Conservation (phyloP, 2,113 vertebrate species). For the Vidua chalybeata region DNA sequence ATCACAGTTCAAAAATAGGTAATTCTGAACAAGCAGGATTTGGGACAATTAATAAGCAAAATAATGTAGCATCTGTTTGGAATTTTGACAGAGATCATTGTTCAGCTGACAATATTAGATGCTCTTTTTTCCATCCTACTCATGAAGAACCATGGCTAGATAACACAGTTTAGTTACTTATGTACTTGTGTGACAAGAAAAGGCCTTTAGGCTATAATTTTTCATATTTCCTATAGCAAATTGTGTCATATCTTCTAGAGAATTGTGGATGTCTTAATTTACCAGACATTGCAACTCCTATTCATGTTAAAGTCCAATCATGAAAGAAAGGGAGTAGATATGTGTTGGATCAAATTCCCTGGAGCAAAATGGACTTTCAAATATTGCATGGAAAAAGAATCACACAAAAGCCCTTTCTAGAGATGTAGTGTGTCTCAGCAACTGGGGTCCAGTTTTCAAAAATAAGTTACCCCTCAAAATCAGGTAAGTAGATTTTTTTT, state of each 20-base stretch:
- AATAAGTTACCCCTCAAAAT: not conserved
- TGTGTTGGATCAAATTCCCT: accelerated
- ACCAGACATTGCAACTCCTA: not conserved
- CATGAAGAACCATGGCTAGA: not conserved
- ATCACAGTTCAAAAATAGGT: not conserved
- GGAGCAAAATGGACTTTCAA: not conserved
- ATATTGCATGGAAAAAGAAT: not conserved
- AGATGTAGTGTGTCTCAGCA: not conserved
- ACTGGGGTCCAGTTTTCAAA: not conserved
- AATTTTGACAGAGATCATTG: not conserved
- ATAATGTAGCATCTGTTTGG: not conserved
- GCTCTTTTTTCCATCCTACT: not conserved
- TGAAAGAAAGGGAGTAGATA: not conserved
- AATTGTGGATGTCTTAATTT: not conserved
- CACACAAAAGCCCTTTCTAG: not conserved
- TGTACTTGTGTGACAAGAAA: not conserved
- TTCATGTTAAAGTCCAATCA: not conserved
- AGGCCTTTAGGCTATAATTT: not conserved
- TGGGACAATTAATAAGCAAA: not conserved
- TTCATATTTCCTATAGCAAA: not conserved
- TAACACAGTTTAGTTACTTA: not conserved
- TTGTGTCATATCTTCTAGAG: not conserved
- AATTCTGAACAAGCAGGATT: not conserved
- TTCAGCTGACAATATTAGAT: not conserved
- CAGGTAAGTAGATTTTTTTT: not conserved